Base-by-base conservation (phyloP, 1,140 invertebrate genomes). In the Oreohelix idahoensis region DNA sequence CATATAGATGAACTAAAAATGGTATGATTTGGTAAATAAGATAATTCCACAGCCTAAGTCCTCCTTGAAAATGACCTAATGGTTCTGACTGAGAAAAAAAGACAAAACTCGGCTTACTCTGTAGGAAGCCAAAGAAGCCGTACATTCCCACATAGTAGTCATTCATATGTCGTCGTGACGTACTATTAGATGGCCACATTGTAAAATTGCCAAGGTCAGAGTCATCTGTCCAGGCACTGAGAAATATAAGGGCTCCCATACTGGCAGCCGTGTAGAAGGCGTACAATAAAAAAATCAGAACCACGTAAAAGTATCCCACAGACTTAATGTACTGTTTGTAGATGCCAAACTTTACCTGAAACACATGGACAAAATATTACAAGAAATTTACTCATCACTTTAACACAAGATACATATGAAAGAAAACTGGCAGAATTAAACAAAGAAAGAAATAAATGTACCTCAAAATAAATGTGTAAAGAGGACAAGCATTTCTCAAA, bases 261-360 rank as follows among this genome's bases (percentile, higher is more conserved):
- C 79, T 45, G 1, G 83, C 39, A 11, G 77, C 86, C 51, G 88
- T 85, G 71, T 86, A 91, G 1, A 87, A 20, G 0, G 79, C 75
- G 84, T 89, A 91, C 32, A 91, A 45, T 0, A 89, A 15, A 0
- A 92, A 93, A 0, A 97, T 97, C 0, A 95, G 91, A 36, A 95
- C 87, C 0, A 95, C 94, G 20, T 96, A 93, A 83, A 95, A 92
- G 85, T 96, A 92, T 75, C 97, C 97, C 75, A 98, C 95, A 35
- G 96, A 96, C 89, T 94, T 95, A 81, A 98, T 94, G 89, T 98
- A 98, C 91, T 97, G 95, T 84, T 95, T 94, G 93, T 98, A 98
- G 0, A 99, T 96, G 84, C 93, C 92, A 94, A 95, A 95, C 94
- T 97, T 96, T 0, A 97, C 96, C 96, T 96, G 91, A 36, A 93